Percentiles rank a stretch among this genome's conserved stretches.
Conservation (phyloP, 1,140 invertebrate species). For the Eciton burchellii region DNA sequence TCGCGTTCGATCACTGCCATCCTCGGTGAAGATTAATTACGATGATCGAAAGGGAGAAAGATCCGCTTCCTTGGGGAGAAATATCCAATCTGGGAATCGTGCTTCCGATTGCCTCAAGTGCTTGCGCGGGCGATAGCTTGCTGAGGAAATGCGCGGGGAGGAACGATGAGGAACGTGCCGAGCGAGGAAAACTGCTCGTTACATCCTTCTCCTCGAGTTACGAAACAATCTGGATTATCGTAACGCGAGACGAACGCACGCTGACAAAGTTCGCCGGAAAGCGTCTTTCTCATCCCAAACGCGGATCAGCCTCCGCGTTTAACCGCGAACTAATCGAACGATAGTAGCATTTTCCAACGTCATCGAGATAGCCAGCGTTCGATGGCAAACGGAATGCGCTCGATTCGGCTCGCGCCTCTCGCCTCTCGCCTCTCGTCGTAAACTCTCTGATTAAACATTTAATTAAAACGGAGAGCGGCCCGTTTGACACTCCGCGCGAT, state of each 20-base stretch:
- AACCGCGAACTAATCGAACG: conserved; percentile 39
- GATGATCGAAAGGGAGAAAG: too few relatives aligned
- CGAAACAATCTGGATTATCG: background rate
- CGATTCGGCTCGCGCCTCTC: conserved; percentile 44
- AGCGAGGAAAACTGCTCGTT: background rate
- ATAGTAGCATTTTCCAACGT: conserved; percentile 5
- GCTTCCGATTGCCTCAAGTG: too few relatives aligned
- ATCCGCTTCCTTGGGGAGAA: too few relatives aligned
- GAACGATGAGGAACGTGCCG: background rate
- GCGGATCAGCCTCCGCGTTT: conserved; percentile 12
- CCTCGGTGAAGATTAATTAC: too few relatives aligned
- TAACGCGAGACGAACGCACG: background rate
- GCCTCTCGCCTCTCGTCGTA: conserved; percentile 47
- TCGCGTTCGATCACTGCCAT: too few relatives aligned
- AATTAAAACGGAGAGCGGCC: conserved; percentile 47
- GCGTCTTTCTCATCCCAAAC: background rate
- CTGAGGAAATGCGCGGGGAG: background rate
- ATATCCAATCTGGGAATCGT: too few relatives aligned
- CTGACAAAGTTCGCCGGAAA: background rate
- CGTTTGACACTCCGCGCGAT: conserved; percentile 25
- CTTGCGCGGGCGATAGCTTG: too few relatives aligned
- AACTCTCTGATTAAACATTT: conserved; percentile 54
- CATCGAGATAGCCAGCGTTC: conserved; percentile 34
- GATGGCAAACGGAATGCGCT: conserved; percentile 27
- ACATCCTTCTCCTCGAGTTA: background rate